Conservation (phyloP, 2,113 vertebrate genomes). For the Eclectus roratus region DNA sequence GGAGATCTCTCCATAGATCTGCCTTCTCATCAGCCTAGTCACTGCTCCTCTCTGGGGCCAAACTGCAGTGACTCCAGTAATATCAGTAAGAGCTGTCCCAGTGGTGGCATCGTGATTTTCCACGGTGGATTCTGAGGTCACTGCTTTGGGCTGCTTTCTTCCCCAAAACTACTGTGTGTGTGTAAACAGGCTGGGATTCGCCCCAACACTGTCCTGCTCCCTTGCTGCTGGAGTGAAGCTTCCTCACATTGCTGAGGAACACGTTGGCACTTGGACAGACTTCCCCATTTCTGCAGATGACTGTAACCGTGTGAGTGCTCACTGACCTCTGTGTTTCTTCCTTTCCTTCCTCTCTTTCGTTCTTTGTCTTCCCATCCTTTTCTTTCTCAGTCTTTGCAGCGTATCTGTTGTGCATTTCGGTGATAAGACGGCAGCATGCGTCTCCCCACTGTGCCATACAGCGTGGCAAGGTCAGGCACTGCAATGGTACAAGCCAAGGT, state of each 20-base stretch:
- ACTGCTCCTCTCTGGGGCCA: background rate
- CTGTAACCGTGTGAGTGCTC: slow-evolving; percentile 52
- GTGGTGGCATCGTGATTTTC: background rate
- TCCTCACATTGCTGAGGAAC: background rate
- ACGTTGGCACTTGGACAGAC: background rate
- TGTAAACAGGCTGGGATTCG: background rate
- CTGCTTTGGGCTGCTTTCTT: background rate
- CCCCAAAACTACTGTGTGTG: background rate
- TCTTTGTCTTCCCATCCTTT: background rate
- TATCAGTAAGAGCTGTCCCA: background rate
- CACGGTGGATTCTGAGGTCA: background rate
- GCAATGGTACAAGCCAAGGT: background rate
- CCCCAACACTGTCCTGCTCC: background rate
- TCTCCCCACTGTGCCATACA: background rate
- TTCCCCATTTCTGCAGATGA: slow-evolving; percentile 17
- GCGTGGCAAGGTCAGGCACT: background rate
- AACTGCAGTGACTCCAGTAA: background rate
- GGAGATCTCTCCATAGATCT: background rate
- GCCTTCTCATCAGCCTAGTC: background rate
- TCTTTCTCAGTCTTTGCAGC: background rate
- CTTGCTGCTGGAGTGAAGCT: background rate
- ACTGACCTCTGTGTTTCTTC: background rate
- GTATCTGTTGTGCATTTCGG: background rate
- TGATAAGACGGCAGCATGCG: background rate
- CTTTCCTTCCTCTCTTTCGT: background rate